These are phyloP conservation scores for Panthera leo DNA, from an alignment of 2,113 vertebrate species.

Conservation along the genomic window DNA sequence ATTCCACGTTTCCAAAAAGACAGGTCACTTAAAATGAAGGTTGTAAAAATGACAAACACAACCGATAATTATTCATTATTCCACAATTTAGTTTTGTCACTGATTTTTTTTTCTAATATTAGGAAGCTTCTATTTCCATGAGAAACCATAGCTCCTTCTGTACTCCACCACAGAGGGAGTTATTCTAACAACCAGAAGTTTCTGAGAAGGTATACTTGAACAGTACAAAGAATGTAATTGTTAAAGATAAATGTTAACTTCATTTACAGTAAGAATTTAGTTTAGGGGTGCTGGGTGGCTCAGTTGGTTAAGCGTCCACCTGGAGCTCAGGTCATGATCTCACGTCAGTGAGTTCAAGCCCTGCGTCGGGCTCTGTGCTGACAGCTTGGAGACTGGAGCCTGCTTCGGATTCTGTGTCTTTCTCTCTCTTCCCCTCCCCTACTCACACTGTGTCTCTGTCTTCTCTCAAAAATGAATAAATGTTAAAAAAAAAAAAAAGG, in stretches of 20 bases:
- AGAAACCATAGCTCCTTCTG: background rate
- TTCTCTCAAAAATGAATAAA: background rate
- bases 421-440: background rate
- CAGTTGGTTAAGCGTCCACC: background rate
- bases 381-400: background rate
- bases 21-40: conserved; percentile 11
- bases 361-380: fast-evolving
- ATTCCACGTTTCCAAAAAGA: background rate
- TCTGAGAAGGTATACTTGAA: background rate
- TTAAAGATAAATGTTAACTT: background rate
- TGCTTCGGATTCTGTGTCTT: background rate
- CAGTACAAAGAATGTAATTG: background rate
- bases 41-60: conserved; percentile 4
- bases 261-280: background rate
- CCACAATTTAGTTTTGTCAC: background rate
- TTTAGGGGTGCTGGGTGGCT: background rate
- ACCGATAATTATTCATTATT: background rate
- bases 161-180: background rate
- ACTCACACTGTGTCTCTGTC: background rate
- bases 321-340: background rate
- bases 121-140: background rate
- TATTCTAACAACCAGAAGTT: background rate
- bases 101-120: conserved; percentile 6
- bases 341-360: background rate
- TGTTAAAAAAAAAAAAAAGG: background rate